Evolutionary conservation across 2,797 vertebrate genomes (phyloP).

Genomic region (Scomberomorus guttatus): DNA sequence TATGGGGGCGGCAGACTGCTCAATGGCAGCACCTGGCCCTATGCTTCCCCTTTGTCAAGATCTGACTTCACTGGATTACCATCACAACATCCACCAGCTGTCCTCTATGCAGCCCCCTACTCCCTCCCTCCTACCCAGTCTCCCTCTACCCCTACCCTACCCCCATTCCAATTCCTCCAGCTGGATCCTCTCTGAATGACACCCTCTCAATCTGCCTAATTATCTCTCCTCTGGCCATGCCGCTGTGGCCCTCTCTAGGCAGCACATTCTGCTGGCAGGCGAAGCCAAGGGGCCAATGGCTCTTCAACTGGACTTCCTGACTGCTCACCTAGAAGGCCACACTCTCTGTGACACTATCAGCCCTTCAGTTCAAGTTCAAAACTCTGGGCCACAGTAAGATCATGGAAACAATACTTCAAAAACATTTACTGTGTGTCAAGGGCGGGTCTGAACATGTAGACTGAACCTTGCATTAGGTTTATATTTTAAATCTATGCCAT

Average conservation of each 20-base stretch:
- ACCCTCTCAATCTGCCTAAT: slow-evolving; percentile 90
- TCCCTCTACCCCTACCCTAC: slow-evolving; percentile 64
- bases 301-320: slow-evolving; percentile 81
- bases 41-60: slow-evolving; percentile 87
- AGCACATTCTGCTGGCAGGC: slow-evolving; percentile 62
- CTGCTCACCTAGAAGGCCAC: slow-evolving; percentile 74
- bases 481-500: neutral
- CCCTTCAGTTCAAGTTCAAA: slow-evolving; percentile 81
- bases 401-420: neutral
- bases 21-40: slow-evolving; percentile 92
- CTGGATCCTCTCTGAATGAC: slow-evolving; percentile 89
- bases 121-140: slow-evolving; percentile 57
- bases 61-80: slow-evolving; percentile 91
- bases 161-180: slow-evolving; percentile 83
- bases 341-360: slow-evolving; percentile 51
- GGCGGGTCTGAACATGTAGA: neutral
- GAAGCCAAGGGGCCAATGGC: slow-evolving; percentile 66
- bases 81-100: slow-evolving; percentile 93
- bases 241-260: slow-evolving; percentile 66
- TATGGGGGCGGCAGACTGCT: slow-evolving; percentile 86
- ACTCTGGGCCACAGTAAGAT: slow-evolving; percentile 21
- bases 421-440: neutral
- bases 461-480: neutral
- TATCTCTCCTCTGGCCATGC: slow-evolving; percentile 83
- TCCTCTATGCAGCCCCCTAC: slow-evolving; percentile 76